phyloP scores from a whole-genome alignment of 2,888 invertebrate genomes.

The Serripes groenlandicus region DNA sequence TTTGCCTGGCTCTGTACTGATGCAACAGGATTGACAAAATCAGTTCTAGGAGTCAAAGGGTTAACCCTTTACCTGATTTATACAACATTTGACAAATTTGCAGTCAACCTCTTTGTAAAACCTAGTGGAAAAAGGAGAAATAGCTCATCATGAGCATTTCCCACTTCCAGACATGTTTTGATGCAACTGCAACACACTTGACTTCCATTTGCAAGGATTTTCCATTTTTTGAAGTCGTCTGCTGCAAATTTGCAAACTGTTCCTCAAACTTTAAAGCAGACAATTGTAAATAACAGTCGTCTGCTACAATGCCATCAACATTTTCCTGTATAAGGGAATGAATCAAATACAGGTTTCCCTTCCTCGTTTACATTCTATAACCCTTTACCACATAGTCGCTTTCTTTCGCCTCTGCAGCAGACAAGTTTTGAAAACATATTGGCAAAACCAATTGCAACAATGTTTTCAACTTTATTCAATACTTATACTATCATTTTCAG shows the following conservation, averaged over 20 bases:
- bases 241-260: too few species aligned
- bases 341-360: too few species aligned
- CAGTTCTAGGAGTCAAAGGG: too few species aligned
- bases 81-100: background rate
- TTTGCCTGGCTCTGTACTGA: too few species aligned
- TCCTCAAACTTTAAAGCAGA: too few species aligned
- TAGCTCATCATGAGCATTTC: background rate
- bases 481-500: too few species aligned
- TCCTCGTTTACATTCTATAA: too few species aligned
- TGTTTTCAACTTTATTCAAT: background rate
- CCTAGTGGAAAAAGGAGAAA: background rate
- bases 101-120: background rate
- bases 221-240: too few species aligned
- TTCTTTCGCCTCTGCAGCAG: background rate
- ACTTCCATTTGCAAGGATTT: too few species aligned
- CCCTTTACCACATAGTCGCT: background rate
- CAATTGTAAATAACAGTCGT: background rate
- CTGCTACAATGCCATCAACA: background rate
- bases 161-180: background rate
- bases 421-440: background rate
- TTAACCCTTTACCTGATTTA: background rate
- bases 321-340: too few species aligned
- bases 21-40: too few species aligned
- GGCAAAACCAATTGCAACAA: background rate
- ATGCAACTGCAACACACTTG: too few species aligned